phyloP scores from a whole-genome alignment of 1,140 invertebrate genomes.

The Drosophila insularis region DNA sequence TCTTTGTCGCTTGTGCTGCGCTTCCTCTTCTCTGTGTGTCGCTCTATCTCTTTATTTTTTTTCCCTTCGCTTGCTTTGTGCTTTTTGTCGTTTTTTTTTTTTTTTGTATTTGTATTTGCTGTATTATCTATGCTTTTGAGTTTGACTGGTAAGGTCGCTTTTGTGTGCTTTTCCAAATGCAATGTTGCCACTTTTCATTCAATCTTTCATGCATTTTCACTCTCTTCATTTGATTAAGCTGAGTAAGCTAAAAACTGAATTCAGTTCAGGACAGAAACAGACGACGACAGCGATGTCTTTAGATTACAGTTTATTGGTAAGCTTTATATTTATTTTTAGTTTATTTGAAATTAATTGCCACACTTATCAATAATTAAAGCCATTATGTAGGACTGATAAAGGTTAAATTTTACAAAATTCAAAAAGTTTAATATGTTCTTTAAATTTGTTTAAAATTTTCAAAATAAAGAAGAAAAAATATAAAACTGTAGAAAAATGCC shows the following conservation, averaged over 20 bases:
- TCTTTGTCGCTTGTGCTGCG: neutral
- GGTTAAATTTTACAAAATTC: neutral
- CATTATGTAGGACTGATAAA: too few relatives aligned
- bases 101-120: constrained; percentile 16
- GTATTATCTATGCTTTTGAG: constrained; percentile 30
- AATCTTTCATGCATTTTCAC: constrained; percentile 4
- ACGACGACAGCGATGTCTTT: neutral
- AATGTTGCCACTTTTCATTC: constrained; percentile 1
- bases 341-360: neutral
- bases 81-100: constrained; percentile 40
- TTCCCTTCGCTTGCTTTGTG: constrained; percentile 48
- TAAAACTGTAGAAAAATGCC: neutral
- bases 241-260: constrained; percentile 1
- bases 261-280: neutral
- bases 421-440: neutral
- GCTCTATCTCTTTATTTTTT: constrained; percentile 21
- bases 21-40: neutral
- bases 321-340: neutral
- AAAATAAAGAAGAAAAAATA: too few relatives aligned
- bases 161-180: neutral
- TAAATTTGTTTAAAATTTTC: neutral
- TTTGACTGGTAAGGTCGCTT: constrained; percentile 23
- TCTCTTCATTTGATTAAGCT: constrained; percentile 7
- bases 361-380: too few relatives aligned
- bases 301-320: neutral